phyloP scores from a whole-genome alignment of 2,888 invertebrate species.

The Zele albiditarsus region DNA sequence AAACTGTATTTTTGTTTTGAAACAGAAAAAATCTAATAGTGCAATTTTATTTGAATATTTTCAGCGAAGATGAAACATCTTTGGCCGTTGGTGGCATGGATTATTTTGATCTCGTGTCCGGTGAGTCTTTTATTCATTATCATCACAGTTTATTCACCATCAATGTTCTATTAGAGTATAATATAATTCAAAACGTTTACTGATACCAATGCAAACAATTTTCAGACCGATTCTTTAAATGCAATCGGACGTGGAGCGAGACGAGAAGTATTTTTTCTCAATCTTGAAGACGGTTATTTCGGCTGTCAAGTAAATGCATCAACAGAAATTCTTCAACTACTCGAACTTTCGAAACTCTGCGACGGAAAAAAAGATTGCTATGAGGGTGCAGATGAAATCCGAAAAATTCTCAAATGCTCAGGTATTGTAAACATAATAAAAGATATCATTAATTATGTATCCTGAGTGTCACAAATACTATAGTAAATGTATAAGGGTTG shows the following conservation, averaged over 20 bases:
- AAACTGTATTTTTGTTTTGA: no score
- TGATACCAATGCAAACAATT: background rate
- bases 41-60: slow-evolving; percentile 73
- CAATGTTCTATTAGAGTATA: slow-evolving; percentile 34
- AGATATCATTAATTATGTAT: background rate
- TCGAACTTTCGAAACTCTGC: slow-evolving; percentile 95
- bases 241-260: slow-evolving; percentile 88
- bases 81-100: slow-evolving; percentile 94
- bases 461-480: background rate
- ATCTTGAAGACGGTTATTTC: slow-evolving; percentile 97
- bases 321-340: slow-evolving; percentile 94
- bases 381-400: slow-evolving; percentile 93
- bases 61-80: slow-evolving; percentile 93
- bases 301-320: slow-evolving; percentile 98
- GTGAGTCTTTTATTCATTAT: slow-evolving; percentile 76
- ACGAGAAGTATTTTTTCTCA: slow-evolving; percentile 96
- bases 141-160: slow-evolving; percentile 30
- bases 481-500: background rate
- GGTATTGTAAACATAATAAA: slow-evolving; percentile 76
- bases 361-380: slow-evolving; percentile 93
- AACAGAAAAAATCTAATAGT: slow-evolving; percentile 7
- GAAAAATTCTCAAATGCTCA: slow-evolving; percentile 93
- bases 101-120: slow-evolving; percentile 84
- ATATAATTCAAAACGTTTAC: background rate
- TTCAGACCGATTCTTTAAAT: slow-evolving; percentile 83